Evolutionary conservation across 64 coral and sea anemone genomes (phyloP).

Genomic region (Montipora sp.): DNA sequence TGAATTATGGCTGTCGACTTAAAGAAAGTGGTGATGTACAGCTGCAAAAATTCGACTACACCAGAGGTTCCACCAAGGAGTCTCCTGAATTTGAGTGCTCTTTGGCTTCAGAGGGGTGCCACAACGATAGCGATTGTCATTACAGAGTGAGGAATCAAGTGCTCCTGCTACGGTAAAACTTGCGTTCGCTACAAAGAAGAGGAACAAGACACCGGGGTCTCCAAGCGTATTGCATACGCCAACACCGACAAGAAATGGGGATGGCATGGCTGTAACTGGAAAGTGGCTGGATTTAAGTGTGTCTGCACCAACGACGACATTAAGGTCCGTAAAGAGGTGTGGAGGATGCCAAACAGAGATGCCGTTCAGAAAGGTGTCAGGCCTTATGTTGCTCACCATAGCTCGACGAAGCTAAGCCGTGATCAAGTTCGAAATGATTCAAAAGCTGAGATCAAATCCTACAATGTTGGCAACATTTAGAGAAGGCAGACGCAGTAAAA

Average conservation of each 20-base stretch:
- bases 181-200: slow-evolving; percentile 32
- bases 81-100: slow-evolving; percentile 48
- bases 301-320: background rate
- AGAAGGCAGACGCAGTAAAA: no score
- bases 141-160: background rate
- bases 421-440: background rate
- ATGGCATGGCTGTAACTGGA: slow-evolving; percentile 49
- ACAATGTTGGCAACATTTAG: no score
- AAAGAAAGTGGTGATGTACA: background rate
- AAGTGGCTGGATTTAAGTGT: background rate
- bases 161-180: slow-evolving; percentile 22
- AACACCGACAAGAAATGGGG: background rate
- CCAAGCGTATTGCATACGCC: background rate
- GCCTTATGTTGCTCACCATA: no score
- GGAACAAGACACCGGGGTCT: background rate
- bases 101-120: slow-evolving; percentile 43
- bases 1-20: slow-evolving; percentile 39
- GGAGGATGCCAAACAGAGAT: slow-evolving; percentile 4
- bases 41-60: slow-evolving; percentile 62
- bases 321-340: background rate
- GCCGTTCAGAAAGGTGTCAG: background rate
- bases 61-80: background rate
- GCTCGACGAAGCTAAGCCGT: no score
- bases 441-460: background rate
- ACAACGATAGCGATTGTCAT: slow-evolving; percentile 47